Evolutionary conservation across 2,113 vertebrate genomes (phyloP).

Genomic region (Lota lota): DNA sequence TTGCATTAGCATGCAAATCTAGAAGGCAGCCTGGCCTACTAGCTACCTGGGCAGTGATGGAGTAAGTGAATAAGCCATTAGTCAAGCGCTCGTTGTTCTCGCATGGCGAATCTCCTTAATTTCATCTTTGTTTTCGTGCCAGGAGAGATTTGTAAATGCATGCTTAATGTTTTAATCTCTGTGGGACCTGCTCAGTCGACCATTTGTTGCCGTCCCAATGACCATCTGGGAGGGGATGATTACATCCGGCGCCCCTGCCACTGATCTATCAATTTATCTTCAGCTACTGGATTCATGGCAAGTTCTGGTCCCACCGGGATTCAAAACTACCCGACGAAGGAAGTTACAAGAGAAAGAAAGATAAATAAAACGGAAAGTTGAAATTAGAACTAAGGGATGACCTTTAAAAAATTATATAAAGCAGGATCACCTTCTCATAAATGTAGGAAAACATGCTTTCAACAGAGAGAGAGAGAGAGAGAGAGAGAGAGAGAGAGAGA

Average conservation of each 20-base stretch:
- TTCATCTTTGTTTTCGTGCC: slow-evolving; percentile 70
- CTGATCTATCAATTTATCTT: slow-evolving; percentile 63
- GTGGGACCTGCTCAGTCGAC: slow-evolving; percentile 58
- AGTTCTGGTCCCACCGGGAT: slow-evolving; percentile 25
- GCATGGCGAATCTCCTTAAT: slow-evolving; percentile 68
- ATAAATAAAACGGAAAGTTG: slow-evolving; percentile 13
- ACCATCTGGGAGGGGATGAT: slow-evolving; percentile 74
- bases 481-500: slow-evolving; percentile 26
- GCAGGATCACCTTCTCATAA: slow-evolving; percentile 44
- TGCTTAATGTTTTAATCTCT: slow-evolving; percentile 71
- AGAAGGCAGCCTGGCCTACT: slow-evolving; percentile 29
- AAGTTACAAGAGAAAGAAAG: slow-evolving; percentile 25
- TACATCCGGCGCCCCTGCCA: slow-evolving; percentile 49
- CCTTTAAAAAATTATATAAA: slow-evolving; percentile 45
- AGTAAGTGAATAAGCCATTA: slow-evolving; percentile 61
- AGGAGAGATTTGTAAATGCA: slow-evolving; percentile 72
- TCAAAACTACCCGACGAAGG: slow-evolving; percentile 21
- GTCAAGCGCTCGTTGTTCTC: slow-evolving; percentile 68
- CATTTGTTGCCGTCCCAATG: slow-evolving; percentile 69
- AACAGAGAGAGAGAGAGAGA: slow-evolving; percentile 26
- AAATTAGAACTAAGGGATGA: slow-evolving; percentile 46
- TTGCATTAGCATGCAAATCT: slow-evolving; percentile 56
- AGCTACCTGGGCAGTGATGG: slow-evolving; percentile 66
- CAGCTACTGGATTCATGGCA: slow-evolving; percentile 36
- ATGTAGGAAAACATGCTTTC: slow-evolving; percentile 40